These are phyloP conservation scores for Anas bernieri DNA, from an alignment of 2,797 vertebrate species.

Conservation along the genomic window DNA sequence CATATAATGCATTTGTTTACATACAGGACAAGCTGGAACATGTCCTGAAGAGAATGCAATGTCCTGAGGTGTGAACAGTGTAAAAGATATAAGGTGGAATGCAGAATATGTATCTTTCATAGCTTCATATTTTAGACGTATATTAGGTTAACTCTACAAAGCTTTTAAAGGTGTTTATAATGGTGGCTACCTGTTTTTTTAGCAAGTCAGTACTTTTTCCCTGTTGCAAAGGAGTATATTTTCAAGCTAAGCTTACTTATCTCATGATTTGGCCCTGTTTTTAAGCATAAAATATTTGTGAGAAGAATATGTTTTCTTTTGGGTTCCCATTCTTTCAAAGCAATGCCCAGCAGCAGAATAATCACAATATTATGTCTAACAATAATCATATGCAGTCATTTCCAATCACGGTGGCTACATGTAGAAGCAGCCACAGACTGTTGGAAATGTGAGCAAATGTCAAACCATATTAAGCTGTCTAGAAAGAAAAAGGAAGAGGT, in stretches of 20 bases:
- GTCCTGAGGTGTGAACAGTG: background rate
- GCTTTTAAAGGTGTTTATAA: background rate
- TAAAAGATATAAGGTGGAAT: background rate
- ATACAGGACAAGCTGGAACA: fast-evolving
- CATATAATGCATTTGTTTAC: fast-evolving
- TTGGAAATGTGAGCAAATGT: slow-evolving; percentile 49
- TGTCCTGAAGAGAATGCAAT: background rate
- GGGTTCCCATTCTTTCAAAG: slow-evolving; percentile 14
- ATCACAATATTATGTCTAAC: slow-evolving; percentile 40
- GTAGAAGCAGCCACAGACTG: slow-evolving; percentile 32
- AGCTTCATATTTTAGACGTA: background rate
- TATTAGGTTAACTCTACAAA: background rate
- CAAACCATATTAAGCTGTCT: slow-evolving; percentile 30
- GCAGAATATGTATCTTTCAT: background rate
- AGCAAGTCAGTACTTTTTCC: background rate
- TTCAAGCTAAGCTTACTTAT: background rate
- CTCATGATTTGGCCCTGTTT: background rate
- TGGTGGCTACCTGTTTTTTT: background rate
- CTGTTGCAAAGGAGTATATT: background rate
- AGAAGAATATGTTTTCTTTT: background rate
- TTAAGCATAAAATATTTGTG: slow-evolving; percentile 35
- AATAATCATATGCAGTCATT: slow-evolving; percentile 65
- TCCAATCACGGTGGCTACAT: slow-evolving; percentile 32
- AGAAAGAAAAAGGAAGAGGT: slow-evolving; percentile 51
- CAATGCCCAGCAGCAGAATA: slow-evolving; percentile 52